A percentile compares a stretch with the other conserved stretches of the same genome.
These are phyloP conservation scores for Zosterops borbonicus DNA, from an alignment of 2,113 vertebrate genomes.

Conservation along the genomic window DNA sequence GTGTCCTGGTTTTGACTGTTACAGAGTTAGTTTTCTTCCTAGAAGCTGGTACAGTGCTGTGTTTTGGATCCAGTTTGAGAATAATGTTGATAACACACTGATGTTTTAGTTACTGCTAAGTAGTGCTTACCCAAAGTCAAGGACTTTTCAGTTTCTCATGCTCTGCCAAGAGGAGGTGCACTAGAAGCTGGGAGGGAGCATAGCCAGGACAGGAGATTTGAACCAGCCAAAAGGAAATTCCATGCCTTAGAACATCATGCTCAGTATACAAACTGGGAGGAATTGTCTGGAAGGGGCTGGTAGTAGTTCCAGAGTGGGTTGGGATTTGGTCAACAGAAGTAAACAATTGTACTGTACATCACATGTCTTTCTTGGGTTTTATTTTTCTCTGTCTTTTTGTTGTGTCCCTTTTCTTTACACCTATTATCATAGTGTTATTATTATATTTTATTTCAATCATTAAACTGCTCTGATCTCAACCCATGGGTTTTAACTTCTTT, in stretches of 20 bases:
- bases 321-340: accelerated
- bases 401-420: not conserved
- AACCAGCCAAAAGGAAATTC: not conserved
- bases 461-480: not conserved
- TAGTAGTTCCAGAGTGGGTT: not conserved
- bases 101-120: not conserved
- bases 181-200: not conserved
- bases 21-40: not conserved
- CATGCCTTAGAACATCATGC: not conserved
- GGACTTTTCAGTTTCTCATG: not conserved
- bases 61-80: not conserved
- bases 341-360: not conserved
- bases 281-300: not conserved
- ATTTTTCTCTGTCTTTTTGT: not conserved
- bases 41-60: not conserved
- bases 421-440: not conserved
- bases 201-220: not conserved
- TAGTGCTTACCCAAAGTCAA: not conserved
- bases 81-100: not conserved
- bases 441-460: not conserved
- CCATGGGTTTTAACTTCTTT: not conserved
- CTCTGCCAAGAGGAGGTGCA: not conserved
- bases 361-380: not conserved
- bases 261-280: not conserved
- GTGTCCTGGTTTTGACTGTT: not conserved